Evolutionary conservation across 2,113 vertebrate genomes (phyloP).

Genomic region (Corvus hawaiiensis): DNA sequence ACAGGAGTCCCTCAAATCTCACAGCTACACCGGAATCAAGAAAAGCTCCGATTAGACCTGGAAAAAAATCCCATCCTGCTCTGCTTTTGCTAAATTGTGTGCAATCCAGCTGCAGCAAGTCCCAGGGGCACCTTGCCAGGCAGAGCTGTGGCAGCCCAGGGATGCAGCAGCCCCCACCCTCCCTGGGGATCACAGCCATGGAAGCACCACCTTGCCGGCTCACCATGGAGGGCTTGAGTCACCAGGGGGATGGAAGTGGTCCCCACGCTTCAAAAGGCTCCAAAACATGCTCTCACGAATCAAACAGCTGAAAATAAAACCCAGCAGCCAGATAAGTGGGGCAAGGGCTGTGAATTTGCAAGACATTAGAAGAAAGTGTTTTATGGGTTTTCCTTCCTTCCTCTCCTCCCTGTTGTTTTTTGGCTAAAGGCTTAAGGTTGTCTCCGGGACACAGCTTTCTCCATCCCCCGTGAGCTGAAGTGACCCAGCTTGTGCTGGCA

Average conservation of each 20-base stretch:
- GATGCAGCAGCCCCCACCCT: not conserved
- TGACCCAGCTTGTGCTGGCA: not conserved
- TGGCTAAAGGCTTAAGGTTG: not conserved
- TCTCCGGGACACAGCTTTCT: not conserved
- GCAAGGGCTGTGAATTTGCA: not conserved
- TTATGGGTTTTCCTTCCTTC: not conserved
- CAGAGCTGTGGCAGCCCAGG: accelerated
- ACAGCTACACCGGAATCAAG: accelerated
- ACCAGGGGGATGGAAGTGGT: not conserved
- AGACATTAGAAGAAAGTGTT: not conserved
- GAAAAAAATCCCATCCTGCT: not conserved
- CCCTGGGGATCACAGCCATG: not conserved
- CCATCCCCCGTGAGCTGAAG: not conserved
- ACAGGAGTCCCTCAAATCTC: not conserved
- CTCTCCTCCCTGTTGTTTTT: not conserved
- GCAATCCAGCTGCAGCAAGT: not conserved
- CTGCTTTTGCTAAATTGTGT: not conserved
- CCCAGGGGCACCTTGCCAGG: not conserved
- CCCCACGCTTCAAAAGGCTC: not conserved
- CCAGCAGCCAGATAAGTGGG: not conserved
- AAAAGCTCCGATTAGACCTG: not conserved
- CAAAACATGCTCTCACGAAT: not conserved
- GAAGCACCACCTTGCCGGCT: not conserved
- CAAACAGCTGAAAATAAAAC: not conserved
- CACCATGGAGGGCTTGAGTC: accelerated